Evolutionary conservation across 2,113 vertebrate species (phyloP).

Genomic region (Columbina picui): DNA sequence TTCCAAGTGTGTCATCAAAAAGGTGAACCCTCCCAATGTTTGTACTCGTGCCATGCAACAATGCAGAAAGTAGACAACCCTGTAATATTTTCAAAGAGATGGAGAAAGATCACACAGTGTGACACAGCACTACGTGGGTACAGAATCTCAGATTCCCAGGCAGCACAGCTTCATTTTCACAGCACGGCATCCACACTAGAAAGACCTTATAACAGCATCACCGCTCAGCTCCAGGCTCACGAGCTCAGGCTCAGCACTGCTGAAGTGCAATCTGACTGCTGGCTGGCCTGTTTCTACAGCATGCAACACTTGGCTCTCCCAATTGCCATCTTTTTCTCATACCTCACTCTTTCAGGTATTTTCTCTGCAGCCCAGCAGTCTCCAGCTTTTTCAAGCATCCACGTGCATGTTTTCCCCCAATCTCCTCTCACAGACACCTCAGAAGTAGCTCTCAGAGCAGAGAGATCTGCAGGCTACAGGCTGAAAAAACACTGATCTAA

Average conservation of each 20-base stretch:
- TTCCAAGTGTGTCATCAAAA: not conserved
- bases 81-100: not conserved
- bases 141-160: not conserved
- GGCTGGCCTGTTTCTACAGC: not conserved
- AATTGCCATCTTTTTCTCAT: accelerated
- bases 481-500: not conserved
- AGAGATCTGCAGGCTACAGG: not conserved
- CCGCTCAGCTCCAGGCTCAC: not conserved
- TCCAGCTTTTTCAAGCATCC: not conserved
- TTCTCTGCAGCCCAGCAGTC: not conserved
- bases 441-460: not conserved
- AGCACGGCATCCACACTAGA: accelerated
- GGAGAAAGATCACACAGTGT: not conserved
- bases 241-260: not conserved
- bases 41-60: accelerated
- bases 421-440: not conserved
- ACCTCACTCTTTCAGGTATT: not conserved
- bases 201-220: not conserved
- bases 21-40: not conserved
- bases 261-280: accelerated
- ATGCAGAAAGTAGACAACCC: not conserved
- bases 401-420: accelerated
- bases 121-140: not conserved
- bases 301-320: not conserved
- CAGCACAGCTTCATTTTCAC: not conserved